A percentile compares a stretch with the other conserved stretches of the same genome.
Evolutionary conservation across 2,113 vertebrate species (phyloP).

Genomic region (Pygoscelis adeliae): DNA sequence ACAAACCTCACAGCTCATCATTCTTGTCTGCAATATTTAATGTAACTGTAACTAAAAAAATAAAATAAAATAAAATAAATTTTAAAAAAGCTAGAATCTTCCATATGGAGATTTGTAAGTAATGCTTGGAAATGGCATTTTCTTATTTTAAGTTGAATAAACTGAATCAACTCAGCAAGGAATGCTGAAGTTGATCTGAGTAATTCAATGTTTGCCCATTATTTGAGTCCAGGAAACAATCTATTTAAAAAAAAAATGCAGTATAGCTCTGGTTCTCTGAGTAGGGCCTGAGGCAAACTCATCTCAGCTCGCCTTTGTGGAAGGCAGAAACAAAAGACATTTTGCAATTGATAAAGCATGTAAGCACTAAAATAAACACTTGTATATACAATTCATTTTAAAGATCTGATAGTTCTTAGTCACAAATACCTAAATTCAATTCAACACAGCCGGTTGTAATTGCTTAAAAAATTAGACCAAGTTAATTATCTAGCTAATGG

Average conservation of each 20-base stretch:
- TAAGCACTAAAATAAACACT: neutral
- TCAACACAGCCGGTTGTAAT: neutral
- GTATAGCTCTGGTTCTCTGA: neutral
- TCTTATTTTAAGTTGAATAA: neutral
- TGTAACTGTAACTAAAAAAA: neutral
- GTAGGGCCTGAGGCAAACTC: neutral
- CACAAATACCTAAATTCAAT: neutral
- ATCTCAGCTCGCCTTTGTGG: neutral
- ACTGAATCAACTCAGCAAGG: neutral
- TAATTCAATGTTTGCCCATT: neutral
- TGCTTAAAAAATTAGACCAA: neutral
- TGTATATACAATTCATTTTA: neutral
- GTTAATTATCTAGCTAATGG: neutral
- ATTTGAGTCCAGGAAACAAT: neutral
- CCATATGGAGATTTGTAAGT: neutral
- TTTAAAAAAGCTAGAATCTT: neutral
- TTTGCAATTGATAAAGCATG: neutral
- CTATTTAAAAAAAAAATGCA: neutral
- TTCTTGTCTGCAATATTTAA: neutral
- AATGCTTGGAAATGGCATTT: neutral
- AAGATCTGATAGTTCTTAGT: neutral
- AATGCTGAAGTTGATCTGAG: neutral
- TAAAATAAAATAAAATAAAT: neutral
- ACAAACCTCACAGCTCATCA: neutral
- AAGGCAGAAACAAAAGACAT: neutral